Evolutionary conservation across 2,113 vertebrate genomes (phyloP).

Genomic region (Pomatostomus ruficeps): DNA sequence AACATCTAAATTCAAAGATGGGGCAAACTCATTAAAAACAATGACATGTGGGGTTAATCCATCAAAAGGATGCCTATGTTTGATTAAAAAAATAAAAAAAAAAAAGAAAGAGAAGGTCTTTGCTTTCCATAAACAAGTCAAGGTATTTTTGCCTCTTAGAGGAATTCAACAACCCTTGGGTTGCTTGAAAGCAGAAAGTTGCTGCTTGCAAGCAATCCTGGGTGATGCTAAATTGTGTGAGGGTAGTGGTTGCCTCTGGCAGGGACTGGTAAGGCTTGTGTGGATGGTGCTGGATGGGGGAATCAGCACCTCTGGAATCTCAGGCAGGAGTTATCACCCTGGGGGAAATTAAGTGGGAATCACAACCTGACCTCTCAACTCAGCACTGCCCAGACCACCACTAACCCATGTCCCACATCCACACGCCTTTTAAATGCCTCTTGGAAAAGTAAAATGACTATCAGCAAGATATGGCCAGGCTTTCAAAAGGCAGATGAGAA

Average conservation of each 20-base stretch:
- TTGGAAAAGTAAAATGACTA: not conserved
- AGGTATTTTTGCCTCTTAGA: not conserved
- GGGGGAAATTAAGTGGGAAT: not conserved
- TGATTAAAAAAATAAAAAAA: not conserved
- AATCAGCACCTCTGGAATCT: not conserved
- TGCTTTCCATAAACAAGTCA: not conserved
- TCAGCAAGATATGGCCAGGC: rapidly evolving
- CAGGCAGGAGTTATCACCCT: not conserved
- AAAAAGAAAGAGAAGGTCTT: not conserved
- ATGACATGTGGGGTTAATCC: not conserved
- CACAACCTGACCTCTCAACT: not conserved
- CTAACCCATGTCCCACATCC: not conserved
- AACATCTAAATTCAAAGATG: not conserved
- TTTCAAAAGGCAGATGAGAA: not conserved
- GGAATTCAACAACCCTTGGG: not conserved
- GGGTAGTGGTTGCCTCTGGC: not conserved
- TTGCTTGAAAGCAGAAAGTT: not conserved
- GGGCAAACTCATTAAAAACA: not conserved
- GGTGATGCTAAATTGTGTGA: not conserved
- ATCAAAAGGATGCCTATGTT: not conserved
- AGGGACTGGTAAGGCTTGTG: not conserved
- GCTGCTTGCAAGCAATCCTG: not conserved
- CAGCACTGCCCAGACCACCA: not conserved
- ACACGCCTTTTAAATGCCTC: not conserved
- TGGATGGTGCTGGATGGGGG: not conserved